Evolutionary conservation across 1,140 invertebrate genomes (phyloP), one percentile per base, ranked within the genome.

Genomic region (Melipona quadrifasciata): DNA sequence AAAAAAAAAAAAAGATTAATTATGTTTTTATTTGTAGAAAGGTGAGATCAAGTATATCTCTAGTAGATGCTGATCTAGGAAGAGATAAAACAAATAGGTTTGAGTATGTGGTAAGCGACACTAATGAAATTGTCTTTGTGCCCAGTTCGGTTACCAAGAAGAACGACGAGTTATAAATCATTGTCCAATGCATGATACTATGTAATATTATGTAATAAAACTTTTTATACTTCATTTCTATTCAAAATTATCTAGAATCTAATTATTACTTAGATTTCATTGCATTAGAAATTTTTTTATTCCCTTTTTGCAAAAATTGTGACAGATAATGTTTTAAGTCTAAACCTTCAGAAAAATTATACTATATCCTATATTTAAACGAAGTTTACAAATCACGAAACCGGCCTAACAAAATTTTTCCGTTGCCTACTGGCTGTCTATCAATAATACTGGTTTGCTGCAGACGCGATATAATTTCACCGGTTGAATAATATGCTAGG

Each of bases 41-140:
- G 17, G 85, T 73, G 0, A 89, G 74, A 72, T 92, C 92, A 55
- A 91, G 89, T 27, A 92, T 93, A 68, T 86, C 87, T n/a, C 39
- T 93, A 39, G 75, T 90, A 8, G 91, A 92, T 24, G 92, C 89
- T 17, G 92, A 93, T 88, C 91, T 91, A 11, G 89, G 87, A 80
- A 87, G 89, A 19, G 89, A 92, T 61, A 81, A 87, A 47, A 87
- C 57, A 14, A 92, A 92, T 53, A 89, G 82, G 64, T 73, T 85
- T 16, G 87, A 85, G 0, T 90, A 89, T 55, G 85, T 89, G n/a
- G 78, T 86, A 75, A 91, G 89, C 64, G 75, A 89, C 16, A 89
- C 79, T 2, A 87, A 90, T 11, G 73, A 88, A 79, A 91, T 91
- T 4, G 53, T 78, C 17, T 91, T 91, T 65, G 68, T 81, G 8